A percentile compares a stretch with the other conserved stretches of the same genome.
These are phyloP conservation scores for Pogonocherus hispidulus DNA, from an alignment of 2,888 invertebrate genomes.

Conservation along the genomic window DNA sequence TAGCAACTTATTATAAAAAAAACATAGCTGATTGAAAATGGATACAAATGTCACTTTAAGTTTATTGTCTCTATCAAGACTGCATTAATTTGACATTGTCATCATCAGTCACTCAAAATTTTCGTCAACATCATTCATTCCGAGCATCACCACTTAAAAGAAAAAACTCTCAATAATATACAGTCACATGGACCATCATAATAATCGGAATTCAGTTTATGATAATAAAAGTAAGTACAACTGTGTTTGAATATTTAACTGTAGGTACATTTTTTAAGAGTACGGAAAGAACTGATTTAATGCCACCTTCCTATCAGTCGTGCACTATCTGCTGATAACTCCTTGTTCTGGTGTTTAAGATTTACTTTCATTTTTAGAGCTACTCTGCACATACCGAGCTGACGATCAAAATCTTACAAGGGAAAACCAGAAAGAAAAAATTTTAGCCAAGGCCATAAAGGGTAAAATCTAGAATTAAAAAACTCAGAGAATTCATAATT, in stretches of 20 bases:
- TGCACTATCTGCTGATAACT: too few species aligned
- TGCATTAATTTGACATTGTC: constrained; percentile 16
- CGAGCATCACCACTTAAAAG: background rate
- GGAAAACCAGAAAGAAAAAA: constrained; percentile 15
- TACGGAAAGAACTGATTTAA: background rate
- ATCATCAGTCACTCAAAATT: constrained; percentile 18
- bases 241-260: background rate
- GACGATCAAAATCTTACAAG: constrained; percentile 10
- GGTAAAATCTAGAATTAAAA: constrained; percentile 8
- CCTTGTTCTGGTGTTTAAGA: constrained; percentile 23
- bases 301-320: too few species aligned
- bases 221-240: constrained; percentile 25
- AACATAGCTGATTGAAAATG: too few species aligned
- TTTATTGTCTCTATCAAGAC: constrained; percentile 14
- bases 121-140: background rate
- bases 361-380: constrained; percentile 20
- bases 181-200: constrained; percentile 1
- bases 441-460: background rate
- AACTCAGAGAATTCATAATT: too few species aligned
- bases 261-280: background rate
- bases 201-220: background rate
- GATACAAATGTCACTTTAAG: too few species aligned
- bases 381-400: background rate
- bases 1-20: too few species aligned
- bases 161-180: background rate